These are phyloP conservation scores for Eristalis tenax DNA, from an alignment of 2,888 invertebrate genomes.

Conservation along the genomic window DNA sequence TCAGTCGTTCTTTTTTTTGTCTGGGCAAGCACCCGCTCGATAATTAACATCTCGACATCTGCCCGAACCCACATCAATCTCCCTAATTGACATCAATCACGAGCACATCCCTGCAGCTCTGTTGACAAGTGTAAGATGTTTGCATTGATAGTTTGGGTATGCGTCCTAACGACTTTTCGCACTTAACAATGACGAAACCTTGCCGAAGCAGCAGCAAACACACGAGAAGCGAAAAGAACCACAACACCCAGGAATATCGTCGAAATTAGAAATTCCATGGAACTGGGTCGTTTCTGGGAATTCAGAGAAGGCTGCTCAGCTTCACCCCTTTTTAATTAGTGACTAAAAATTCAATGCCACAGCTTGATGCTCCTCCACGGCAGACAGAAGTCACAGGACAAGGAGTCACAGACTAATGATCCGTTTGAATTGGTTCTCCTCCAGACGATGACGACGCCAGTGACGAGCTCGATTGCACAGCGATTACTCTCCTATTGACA, in stretches of 20 bases:
- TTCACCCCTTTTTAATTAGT: too few species aligned
- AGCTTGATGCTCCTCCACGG: too few species aligned
- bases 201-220: neutral
- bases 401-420: neutral
- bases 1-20: neutral
- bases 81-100: conserved; percentile 1
- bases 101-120: neutral
- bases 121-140: neutral
- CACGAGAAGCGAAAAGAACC: neutral
- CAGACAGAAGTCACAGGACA: neutral
- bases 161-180: conserved; percentile 5
- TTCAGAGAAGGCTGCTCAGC: neutral
- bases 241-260: neutral
- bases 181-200: conserved; percentile 8
- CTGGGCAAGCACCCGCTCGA: neutral
- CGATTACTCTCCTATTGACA: neutral
- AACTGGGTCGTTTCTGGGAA: neutral
- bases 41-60: conserved; percentile 15
- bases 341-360: too few species aligned
- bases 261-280: neutral
- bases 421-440: neutral
- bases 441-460: neutral
- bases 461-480: neutral
- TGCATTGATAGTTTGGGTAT: neutral
- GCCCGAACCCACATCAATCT: neutral